Evolutionary conservation across 1,140 invertebrate genomes (phyloP).

Genomic region (Tetramorium simillimum): DNA sequence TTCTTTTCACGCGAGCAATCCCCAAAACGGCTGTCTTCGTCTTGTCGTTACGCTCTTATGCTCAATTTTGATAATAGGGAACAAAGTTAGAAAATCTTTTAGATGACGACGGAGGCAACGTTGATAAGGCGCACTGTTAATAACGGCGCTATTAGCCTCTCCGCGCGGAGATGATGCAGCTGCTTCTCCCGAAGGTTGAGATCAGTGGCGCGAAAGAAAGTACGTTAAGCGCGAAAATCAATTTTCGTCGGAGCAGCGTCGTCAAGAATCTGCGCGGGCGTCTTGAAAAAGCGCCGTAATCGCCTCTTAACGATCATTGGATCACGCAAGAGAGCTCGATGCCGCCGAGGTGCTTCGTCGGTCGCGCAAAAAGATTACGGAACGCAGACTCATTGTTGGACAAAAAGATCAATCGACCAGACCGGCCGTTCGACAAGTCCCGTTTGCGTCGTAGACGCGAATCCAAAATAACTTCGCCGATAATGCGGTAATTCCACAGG

Average conservation of each 20-base stretch:
- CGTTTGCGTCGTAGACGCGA: constrained; percentile 7
- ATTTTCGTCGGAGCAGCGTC: constrained; percentile 52
- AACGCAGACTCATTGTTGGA: constrained; percentile 33
- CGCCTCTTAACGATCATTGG: constrained; percentile 59
- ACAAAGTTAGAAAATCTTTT: constrained; percentile 41
- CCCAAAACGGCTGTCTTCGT: constrained; percentile 38
- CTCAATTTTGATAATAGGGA: not conserved
- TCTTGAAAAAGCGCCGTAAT: constrained; percentile 59
- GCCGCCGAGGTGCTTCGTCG: constrained; percentile 9
- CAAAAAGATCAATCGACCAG: constrained; percentile 59
- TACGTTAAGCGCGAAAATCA: constrained; percentile 62
- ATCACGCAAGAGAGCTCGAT: constrained; percentile 30
- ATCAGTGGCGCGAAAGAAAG: constrained; percentile 69
- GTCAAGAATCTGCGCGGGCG: constrained; percentile 51
- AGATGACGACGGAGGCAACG: not conserved
- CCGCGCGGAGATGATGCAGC: constrained; percentile 22
- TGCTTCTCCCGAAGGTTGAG: constrained; percentile 15
- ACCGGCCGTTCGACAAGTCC: not conserved
- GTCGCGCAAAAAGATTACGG: constrained; percentile 31
- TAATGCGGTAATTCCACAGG: constrained; percentile 65
- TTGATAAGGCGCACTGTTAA: constrained; percentile 33
- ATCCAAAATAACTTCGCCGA: constrained; percentile 63
- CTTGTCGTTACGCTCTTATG: not conserved
- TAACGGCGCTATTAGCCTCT: constrained; percentile 46
- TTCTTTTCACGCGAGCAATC: constrained; percentile 47